Conservation (phyloP, 2,797 vertebrate genomes). For the Coregonus suidteri region DNA sequence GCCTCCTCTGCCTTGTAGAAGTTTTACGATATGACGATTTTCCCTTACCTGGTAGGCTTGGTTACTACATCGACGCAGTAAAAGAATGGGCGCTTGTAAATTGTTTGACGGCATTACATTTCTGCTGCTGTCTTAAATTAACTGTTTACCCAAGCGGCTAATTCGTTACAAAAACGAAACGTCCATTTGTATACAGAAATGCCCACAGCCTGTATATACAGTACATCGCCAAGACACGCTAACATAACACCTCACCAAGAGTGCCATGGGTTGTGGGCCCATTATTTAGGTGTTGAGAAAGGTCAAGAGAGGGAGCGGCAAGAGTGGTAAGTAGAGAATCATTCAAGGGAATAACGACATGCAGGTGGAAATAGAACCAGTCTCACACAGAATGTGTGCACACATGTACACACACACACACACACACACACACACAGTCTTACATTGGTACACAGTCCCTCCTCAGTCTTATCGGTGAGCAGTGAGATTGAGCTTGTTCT, state of each 20-base stretch:
- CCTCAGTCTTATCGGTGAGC: conserved; percentile 64
- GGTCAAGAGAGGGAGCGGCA: not conserved
- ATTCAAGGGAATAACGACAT: not conserved
- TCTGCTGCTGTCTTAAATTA: conserved; percentile 51
- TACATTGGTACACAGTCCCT: conserved; percentile 26
- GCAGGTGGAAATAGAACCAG: not conserved
- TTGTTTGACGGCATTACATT: conserved; percentile 66
- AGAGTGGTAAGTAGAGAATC: not conserved
- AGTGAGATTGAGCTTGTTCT: conserved; percentile 55
- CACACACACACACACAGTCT: conserved; percentile 24
- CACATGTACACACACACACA: conserved; percentile 10
- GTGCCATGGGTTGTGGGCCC: not conserved
- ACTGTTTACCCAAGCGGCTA: conserved; percentile 65
- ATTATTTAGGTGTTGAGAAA: not conserved
- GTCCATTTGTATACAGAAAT: conserved; percentile 57
- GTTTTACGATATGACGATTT: not conserved
- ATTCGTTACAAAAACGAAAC: conserved; percentile 65
- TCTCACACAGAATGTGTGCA: not conserved
- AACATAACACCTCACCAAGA: conserved; percentile 14
- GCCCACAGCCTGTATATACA: conserved; percentile 32
- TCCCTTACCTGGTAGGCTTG: not conserved
- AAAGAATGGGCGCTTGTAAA: conserved; percentile 66
- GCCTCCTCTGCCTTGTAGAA: not conserved
- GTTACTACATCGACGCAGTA: conserved; percentile 31
- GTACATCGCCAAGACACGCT: not conserved